These are phyloP conservation scores for Sciurus vulgaris DNA, from an alignment of 2,797 vertebrate genomes.

Conservation along the genomic window DNA sequence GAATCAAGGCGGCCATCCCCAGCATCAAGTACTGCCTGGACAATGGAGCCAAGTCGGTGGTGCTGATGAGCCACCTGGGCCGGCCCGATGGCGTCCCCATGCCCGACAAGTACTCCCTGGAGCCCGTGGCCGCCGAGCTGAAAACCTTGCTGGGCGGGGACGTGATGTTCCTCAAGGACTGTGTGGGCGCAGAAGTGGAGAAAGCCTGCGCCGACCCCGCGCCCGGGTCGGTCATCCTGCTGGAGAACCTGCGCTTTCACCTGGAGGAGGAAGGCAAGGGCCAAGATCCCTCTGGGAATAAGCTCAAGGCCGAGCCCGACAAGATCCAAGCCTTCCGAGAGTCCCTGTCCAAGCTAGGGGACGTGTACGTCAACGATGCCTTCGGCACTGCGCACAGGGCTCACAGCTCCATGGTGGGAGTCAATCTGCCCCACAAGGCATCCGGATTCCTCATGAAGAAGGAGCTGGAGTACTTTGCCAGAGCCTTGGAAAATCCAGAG, in stretches of 20 bases:
- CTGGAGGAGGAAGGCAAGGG: constrained; percentile 98
- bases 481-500: constrained; percentile 95
- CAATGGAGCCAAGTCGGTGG: constrained; percentile 89
- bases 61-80: constrained; percentile 86
- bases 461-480: constrained; percentile 95
- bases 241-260: constrained; percentile 98
- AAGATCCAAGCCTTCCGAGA: constrained; percentile 94
- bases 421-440: too few relatives aligned
- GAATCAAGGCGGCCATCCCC: constrained; percentile 96
- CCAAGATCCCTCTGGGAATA: constrained; percentile 95
- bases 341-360: constrained; percentile 97
- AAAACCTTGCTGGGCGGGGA: constrained; percentile 89
- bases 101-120: constrained; percentile 96
- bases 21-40: constrained; percentile 92
- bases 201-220: constrained; percentile 92
- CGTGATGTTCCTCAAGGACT: constrained; percentile 93
- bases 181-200: constrained; percentile 90
- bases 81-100: constrained; percentile 94
- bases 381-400: too few relatives aligned
- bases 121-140: constrained; percentile 93
- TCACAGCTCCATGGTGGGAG: too few relatives aligned
- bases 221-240: constrained; percentile 93
- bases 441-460: too few relatives aligned
- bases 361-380: constrained; percentile 88
- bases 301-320: constrained; percentile 93